Conservation (phyloP, 2,113 vertebrate species). For the Calidris pygmaea region DNA sequence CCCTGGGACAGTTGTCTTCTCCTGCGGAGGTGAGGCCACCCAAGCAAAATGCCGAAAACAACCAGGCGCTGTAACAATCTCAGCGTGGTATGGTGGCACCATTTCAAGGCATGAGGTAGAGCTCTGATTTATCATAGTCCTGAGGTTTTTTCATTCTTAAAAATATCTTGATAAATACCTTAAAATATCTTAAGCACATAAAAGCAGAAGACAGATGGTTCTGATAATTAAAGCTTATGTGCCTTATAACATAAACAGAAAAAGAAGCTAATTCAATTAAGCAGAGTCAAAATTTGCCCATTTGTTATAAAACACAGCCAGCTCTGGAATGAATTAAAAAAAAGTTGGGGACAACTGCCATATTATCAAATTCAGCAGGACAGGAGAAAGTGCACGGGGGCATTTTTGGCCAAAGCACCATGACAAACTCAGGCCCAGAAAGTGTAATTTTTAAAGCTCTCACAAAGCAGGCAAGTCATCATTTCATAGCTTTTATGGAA, state of each 20-base stretch:
- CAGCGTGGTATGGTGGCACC: background rate
- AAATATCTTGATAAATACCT: background rate
- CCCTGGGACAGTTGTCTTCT: background rate
- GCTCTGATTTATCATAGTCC: background rate
- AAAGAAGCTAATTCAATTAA: background rate
- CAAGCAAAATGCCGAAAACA: background rate
- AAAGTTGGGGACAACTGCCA: background rate
- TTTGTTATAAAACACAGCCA: background rate
- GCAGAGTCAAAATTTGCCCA: background rate
- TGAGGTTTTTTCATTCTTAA: background rate
- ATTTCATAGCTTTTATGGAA: background rate
- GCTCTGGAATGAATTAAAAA: background rate
- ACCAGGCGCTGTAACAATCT: accelerated
- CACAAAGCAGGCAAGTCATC: background rate
- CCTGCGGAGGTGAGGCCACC: background rate
- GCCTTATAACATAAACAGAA: background rate
- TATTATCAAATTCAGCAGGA: background rate
- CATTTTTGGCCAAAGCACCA: background rate
- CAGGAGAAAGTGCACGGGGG: accelerated
- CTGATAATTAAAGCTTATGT: background rate
- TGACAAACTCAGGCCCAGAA: background rate
- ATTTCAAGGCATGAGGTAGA: background rate
- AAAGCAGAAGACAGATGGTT: background rate
- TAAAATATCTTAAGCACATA: background rate
- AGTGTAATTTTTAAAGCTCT: background rate